Conservation (phyloP, 2,888 invertebrate species). For the Ommatoiulus sabulosus region DNA sequence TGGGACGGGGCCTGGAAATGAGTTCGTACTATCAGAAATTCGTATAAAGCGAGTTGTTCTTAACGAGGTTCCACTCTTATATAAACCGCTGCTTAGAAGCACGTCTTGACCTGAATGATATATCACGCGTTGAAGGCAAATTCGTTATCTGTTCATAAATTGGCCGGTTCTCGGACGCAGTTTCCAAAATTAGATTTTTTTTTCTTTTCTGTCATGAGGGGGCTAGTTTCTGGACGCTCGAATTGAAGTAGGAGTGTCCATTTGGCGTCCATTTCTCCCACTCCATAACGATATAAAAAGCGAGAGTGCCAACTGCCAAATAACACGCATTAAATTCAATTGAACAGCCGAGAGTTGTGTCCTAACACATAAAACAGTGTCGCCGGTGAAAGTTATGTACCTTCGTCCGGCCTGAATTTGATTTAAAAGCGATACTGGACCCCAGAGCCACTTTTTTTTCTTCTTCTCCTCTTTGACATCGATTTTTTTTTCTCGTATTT, state of each 20-base stretch:
- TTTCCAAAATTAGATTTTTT: no score
- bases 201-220: no score
- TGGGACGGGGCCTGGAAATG: no score
- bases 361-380: neutral
- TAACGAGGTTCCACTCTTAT: no score
- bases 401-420: neutral
- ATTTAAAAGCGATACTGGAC: slow-evolving; percentile 12
- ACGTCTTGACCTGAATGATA: no score
- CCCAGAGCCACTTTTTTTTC: neutral
- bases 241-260: neutral
- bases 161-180: no score
- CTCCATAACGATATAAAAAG: neutral
- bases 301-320: neutral
- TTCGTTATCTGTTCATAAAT: no score
- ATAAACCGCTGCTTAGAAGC: no score
- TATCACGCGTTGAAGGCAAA: no score
- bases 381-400: neutral
- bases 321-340: neutral
- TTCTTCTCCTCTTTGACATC: neutral
- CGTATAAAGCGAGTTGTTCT: no score
- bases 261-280: neutral
- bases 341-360: neutral
- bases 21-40: no score
- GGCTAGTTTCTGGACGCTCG: no score
- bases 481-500: neutral